Evolutionary conservation across 1,140 invertebrate species (phyloP).

Genomic region (Drosophila lowei): DNA sequence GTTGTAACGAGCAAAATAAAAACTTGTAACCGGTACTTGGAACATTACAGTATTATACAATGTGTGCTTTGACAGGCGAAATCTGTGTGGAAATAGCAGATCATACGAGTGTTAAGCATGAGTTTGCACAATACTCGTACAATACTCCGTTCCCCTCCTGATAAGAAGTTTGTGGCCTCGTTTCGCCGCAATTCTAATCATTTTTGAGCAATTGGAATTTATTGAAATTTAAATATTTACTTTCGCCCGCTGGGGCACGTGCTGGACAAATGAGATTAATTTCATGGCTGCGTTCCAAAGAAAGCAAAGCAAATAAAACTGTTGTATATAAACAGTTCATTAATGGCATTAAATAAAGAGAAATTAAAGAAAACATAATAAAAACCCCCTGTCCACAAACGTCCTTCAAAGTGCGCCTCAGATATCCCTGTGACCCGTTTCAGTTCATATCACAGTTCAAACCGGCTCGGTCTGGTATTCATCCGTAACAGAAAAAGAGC

Average conservation of each 20-base stretch:
- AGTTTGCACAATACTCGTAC: slow-evolving; percentile 24
- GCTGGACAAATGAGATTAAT: not conserved
- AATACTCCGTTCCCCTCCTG: slow-evolving; percentile 1
- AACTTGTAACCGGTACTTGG: slow-evolving; percentile 6
- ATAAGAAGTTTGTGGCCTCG: slow-evolving; percentile 29
- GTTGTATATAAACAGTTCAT: not conserved
- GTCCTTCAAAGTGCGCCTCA: no score
- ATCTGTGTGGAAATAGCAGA: slow-evolving; percentile 15
- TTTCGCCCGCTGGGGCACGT: slow-evolving; percentile 17
- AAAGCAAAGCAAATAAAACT: slow-evolving; percentile 11
- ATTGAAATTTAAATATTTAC: slow-evolving; percentile 17
- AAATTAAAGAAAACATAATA: no score
- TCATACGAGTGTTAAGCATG: slow-evolving; percentile 37
- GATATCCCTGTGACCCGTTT: slow-evolving; percentile 17
- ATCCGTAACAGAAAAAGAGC: slow-evolving; percentile 16
- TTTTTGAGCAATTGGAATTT: slow-evolving; percentile 14
- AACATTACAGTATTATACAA: slow-evolving; percentile 23
- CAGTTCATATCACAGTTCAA: not conserved
- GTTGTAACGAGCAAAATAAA: slow-evolving; percentile 4
- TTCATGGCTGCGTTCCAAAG: slow-evolving; percentile 1
- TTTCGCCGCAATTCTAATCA: not conserved
- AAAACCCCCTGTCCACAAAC: no score
- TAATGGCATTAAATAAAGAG: not conserved
- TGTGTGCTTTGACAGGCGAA: slow-evolving; percentile 1
- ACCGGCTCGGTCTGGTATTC: slow-evolving; percentile 23